Evolutionary conservation across 2,113 vertebrate species (phyloP), one percentile per base, ranked within the genome.

Genomic region (Sceloporus tristichus): DNA sequence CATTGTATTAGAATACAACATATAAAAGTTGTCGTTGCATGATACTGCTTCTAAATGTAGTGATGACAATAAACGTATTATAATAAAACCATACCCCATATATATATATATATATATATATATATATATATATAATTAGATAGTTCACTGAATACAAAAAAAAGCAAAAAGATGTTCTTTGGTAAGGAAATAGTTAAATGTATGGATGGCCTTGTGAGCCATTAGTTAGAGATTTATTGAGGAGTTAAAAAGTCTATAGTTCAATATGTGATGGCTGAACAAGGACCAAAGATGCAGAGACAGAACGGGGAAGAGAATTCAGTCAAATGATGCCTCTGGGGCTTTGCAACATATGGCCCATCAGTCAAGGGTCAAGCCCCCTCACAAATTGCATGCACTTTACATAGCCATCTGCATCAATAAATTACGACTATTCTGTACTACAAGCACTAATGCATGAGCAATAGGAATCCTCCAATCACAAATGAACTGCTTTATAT

Each of bases 321-420:
- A 96, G 96, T 96, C 93, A 96, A 97, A 97, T 94, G 93, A 97
- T 91, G 94, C 96, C 96, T 95, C 95, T 90, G 91, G 96, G 96
- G 97, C 94, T 96, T 97, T 97, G 96, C 97, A 95, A 95, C 97
- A 98, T 98, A 98, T 97, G 96, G 96, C 93, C 94, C 96, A 95
- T 95, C 94, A 97, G 98, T 98, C 98, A 98, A 95, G 97, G 98
- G 98, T 98, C 98, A 98, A 97, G 97, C 96, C 97, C 97, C 94
- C 96, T 97, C 96, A 96, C 97, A 96, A 97, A 97, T 96, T 97
- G 97, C 96, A 98, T 97, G 96, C 97, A 98, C 97, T 98, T 94
- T 96, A 94, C 96, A 96, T 97, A 97, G 94, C 97, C 97, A 97
- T 96, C 96, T 97, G 93, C 96, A 97, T 97, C 97, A 97, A 97